Evolutionary conservation across 2,797 vertebrate genomes (phyloP).

Genomic region (Loriculus beryllinus): DNA sequence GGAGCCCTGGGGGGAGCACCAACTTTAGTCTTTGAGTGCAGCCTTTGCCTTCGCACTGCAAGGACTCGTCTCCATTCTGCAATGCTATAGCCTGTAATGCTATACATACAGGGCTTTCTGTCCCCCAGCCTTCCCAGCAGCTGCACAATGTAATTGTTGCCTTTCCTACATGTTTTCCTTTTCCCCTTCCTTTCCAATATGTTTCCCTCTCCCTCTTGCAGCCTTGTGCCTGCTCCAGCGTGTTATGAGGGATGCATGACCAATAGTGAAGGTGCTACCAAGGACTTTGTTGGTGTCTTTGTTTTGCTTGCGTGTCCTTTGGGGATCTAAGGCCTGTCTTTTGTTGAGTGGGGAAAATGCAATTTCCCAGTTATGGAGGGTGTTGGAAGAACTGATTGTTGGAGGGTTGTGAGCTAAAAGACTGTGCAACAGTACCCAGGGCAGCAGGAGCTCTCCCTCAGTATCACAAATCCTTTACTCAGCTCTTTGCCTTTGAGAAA

Average conservation of each 20-base stretch:
- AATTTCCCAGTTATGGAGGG: background rate
- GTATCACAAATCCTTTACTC: background rate
- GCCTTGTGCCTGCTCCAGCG: background rate
- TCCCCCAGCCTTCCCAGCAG: background rate
- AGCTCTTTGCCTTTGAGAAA: background rate
- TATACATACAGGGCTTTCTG: background rate
- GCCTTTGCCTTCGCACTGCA: background rate
- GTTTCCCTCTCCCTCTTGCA: fast-evolving
- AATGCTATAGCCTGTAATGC: background rate
- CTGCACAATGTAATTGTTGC: background rate
- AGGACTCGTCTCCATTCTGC: background rate
- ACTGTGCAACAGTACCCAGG: fast-evolving
- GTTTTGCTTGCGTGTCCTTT: background rate
- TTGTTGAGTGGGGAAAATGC: background rate
- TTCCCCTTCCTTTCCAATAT: background rate
- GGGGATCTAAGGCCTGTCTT: background rate
- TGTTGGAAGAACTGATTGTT: background rate
- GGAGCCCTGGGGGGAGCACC: background rate
- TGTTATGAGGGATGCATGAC: background rate
- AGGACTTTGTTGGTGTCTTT: background rate
- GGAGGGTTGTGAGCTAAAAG: background rate
- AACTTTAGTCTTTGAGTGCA: background rate
- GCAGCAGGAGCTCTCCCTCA: background rate
- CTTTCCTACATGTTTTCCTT: background rate
- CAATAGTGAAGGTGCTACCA: background rate